Percentiles rank a stretch among this genome's conserved stretches.
These are phyloP conservation scores for Crossocerus cetratus DNA, from an alignment of 2,888 invertebrate species.

Conservation along the genomic window DNA sequence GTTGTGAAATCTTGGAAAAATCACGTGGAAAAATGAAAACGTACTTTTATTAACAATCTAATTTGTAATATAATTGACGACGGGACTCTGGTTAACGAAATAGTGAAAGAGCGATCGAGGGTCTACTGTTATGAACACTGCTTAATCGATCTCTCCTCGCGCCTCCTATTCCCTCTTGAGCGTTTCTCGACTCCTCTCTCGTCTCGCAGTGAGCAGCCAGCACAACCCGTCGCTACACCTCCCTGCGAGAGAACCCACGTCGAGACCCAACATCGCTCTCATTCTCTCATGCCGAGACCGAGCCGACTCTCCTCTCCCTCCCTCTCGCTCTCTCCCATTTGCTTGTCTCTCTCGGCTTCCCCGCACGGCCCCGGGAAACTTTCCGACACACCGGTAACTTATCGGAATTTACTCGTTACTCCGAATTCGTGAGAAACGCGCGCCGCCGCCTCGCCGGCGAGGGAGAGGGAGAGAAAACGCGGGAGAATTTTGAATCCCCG, in stretches of 20 bases:
- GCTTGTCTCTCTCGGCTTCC: neutral
- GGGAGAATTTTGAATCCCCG: neutral
- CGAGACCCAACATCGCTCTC: conserved; percentile 6
- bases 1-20: too few relatives aligned
- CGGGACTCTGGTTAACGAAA: too few relatives aligned
- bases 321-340: conserved; percentile 2
- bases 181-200: neutral
- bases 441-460: neutral
- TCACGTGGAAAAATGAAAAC: too few relatives aligned
- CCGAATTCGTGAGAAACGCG: conserved; percentile 47
- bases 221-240: neutral
- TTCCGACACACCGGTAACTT: conserved; percentile 56
- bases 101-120: too few relatives aligned
- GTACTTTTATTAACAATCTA: too few relatives aligned
- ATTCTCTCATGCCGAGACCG: conserved; percentile 3
- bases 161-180: neutral
- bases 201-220: conserved; percentile 4
- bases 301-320: conserved; percentile 38
- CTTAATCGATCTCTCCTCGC: neutral
- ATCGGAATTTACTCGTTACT: conserved; percentile 60
- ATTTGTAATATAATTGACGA: too few relatives aligned
- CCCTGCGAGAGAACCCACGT: neutral
- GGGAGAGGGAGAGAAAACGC: neutral
- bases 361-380: conserved; percentile 43
- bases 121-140: neutral